A percentile compares a stretch with the other conserved stretches of the same genome.
Conservation (phyloP, 2,113 vertebrate species). For the Marmota monax region DNA sequence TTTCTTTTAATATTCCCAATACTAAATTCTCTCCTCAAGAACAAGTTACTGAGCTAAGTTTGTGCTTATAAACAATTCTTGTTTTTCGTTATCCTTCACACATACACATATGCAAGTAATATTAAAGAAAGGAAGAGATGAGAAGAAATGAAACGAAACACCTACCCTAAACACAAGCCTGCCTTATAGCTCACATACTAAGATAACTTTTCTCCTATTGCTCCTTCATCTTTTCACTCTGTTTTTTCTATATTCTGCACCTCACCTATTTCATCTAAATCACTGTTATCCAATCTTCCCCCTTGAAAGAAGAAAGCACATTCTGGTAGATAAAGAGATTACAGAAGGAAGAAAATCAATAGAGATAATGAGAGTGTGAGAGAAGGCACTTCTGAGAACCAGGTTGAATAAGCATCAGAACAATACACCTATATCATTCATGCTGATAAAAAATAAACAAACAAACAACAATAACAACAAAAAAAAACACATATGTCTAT, state of each 20-base stretch:
- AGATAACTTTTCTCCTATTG: not conserved
- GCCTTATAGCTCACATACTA: not conserved
- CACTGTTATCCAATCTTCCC: not conserved
- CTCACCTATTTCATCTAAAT: not conserved
- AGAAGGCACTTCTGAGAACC: not conserved
- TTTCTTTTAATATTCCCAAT: not conserved
- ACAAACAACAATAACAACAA: too few species aligned
- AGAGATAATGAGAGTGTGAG: not conserved
- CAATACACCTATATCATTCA: not conserved
- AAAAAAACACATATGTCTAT: too few species aligned
- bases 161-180: not conserved
- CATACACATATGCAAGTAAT: not conserved
- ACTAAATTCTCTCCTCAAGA: not conserved
- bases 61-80: conserved; percentile 14
- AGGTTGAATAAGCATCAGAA: not conserved
- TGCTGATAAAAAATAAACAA: not conserved
- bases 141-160: conserved; percentile 18
- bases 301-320: not conserved
- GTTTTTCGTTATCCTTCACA: not conserved
- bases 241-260: not conserved
- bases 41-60: conserved; percentile 26
- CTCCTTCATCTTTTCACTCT: not conserved
- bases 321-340: not conserved
- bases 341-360: not conserved
- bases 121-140: not conserved